Conservation (phyloP, 2,797 vertebrate genomes). For the Pitangus sulphuratus region DNA sequence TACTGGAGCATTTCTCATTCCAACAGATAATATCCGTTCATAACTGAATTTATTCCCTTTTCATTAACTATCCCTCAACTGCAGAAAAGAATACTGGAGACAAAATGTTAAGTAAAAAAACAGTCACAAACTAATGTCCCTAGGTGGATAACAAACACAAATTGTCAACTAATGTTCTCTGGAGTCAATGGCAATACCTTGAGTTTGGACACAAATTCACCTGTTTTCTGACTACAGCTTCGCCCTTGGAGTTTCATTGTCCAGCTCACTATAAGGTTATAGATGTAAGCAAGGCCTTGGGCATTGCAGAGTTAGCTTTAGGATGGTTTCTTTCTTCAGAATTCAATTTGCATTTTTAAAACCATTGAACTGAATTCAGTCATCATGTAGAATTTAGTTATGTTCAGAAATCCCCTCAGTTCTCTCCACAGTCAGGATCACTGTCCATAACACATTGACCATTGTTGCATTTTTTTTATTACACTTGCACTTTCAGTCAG, state of each 20-base stretch:
- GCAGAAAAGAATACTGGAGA: not conserved
- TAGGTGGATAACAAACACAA: not conserved
- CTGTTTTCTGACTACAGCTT: not conserved
- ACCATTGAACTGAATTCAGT: not conserved
- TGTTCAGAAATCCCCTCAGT: not conserved
- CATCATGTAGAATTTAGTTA: not conserved
- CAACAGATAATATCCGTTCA: not conserved
- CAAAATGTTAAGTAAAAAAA: not conserved
- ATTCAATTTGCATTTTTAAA: not conserved
- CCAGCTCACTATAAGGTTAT: not conserved
- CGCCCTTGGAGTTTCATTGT: not conserved
- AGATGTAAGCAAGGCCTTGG: not conserved
- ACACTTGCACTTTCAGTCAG: not conserved
- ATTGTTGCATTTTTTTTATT: not conserved
- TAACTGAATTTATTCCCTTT: not conserved
- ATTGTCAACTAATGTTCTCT: not conserved
- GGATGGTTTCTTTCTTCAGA: not conserved
- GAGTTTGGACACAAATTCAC: not conserved
- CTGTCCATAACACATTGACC: not conserved
- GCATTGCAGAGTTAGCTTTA: not conserved
- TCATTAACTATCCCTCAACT: not conserved
- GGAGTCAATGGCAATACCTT: not conserved
- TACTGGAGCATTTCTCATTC: not conserved
- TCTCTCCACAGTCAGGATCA: not conserved
- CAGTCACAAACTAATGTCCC: not conserved